Conservation (phyloP, 2,113 vertebrate species). For the Vombatus ursinus region DNA sequence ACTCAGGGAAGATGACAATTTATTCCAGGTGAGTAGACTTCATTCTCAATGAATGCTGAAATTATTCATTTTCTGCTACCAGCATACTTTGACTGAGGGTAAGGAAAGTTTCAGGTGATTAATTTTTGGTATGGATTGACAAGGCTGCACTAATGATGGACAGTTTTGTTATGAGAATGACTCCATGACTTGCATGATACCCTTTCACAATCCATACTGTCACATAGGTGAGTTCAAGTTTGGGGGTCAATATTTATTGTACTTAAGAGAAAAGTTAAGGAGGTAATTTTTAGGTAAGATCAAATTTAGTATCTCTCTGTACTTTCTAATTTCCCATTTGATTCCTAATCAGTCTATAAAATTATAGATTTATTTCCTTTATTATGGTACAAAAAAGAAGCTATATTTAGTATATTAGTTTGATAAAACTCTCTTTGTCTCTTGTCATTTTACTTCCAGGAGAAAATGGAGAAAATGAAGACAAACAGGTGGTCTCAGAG, state of each 20-base stretch:
- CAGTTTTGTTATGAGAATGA: background rate
- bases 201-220: background rate
- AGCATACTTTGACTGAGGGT: background rate
- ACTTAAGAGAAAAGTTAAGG: background rate
- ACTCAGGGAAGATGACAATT: background rate
- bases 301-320: background rate
- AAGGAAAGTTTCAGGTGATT: background rate
- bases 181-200: background rate
- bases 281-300: background rate
- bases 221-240: background rate
- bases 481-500: conserved; percentile 84
- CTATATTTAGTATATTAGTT: background rate
- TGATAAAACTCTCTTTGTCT: background rate
- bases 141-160: background rate
- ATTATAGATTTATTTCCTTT: background rate
- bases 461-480: conserved; percentile 64
- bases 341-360: background rate
- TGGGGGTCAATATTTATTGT: background rate
- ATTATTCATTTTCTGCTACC: background rate
- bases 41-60: background rate
- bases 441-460: conserved; percentile 53
- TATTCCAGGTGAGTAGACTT: background rate
- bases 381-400: background rate
- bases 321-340: background rate
- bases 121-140: background rate